phyloP scores from a whole-genome alignment of 92 coral and sea anemone genomes.

The Phymanthus crucifer region DNA sequence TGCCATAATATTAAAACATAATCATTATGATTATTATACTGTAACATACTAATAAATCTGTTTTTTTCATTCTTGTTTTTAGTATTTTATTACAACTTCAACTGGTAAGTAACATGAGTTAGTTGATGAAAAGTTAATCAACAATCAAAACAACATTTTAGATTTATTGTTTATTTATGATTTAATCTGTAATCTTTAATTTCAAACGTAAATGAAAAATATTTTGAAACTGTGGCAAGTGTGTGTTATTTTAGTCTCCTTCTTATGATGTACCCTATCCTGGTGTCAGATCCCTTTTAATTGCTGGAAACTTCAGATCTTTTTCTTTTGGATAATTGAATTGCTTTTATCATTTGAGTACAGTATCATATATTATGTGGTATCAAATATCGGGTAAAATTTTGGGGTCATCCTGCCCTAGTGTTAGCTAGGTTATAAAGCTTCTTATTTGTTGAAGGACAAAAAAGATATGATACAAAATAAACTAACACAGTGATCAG shows the following conservation, averaged over 20 bases:
- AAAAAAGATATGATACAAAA: no score
- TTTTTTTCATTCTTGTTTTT: background rate
- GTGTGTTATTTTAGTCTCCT: no score
- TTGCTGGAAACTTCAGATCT: background rate
- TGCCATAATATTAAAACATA: background rate
- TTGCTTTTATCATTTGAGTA: background rate
- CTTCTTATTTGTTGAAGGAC: no score
- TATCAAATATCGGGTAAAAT: background rate
- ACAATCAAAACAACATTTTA: background rate
- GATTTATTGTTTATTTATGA: background rate
- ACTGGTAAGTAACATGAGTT: constrained; percentile 66
- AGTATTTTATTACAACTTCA: constrained; percentile 95
- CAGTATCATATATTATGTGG: no score
- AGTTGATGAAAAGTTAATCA: background rate
- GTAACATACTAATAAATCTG: background rate
- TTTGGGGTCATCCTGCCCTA: background rate
- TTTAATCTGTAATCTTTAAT: background rate
- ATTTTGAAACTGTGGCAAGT: no score
- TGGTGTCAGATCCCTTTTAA: constrained; percentile 1
- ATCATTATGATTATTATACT: background rate
- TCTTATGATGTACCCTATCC: no score
- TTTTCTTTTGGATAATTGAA: background rate
- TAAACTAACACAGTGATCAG: no score
- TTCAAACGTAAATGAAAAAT: no score
- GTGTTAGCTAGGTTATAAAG: no score